phyloP scores from a whole-genome alignment of 1,140 invertebrate species.

The Venturia canescens region DNA sequence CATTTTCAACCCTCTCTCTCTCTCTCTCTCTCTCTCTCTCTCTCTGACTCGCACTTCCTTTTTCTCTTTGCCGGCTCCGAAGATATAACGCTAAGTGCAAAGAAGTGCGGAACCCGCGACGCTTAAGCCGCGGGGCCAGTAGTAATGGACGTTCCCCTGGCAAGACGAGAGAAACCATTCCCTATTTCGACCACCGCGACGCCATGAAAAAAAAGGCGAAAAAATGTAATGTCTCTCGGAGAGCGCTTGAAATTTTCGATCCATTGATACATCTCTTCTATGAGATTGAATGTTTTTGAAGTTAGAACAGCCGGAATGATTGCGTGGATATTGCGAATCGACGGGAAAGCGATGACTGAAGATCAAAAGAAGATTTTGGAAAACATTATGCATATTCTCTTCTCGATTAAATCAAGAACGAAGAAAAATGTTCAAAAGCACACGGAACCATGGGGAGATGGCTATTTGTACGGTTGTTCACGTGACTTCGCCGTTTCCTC shows the following conservation, averaged over 20 bases:
- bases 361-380: too few species aligned
- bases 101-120: conserved; percentile 30
- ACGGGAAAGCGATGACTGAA: too few species aligned
- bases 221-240: background rate
- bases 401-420: too few species aligned
- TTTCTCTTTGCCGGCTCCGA: conserved; percentile 4
- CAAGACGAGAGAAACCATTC: conserved; percentile 16
- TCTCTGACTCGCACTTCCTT: background rate
- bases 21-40: conserved; percentile 17
- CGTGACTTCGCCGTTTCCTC: conserved; percentile 39
- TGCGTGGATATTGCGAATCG: too few species aligned
- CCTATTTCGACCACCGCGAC: conserved; percentile 1
- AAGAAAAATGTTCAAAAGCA: too few species aligned
- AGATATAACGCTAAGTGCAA: conserved; percentile 53
- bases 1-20: background rate
- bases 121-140: conserved; percentile 16
- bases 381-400: too few species aligned
- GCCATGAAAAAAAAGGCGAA: background rate
- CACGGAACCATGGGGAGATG: too few species aligned
- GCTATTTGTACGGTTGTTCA: background rate
- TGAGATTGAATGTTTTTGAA: too few species aligned
- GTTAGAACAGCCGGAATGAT: too few species aligned
- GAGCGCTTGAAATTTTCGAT: too few species aligned
- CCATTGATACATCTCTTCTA: too few species aligned
- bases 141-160: conserved; percentile 45